Evolutionary conservation across 2,113 vertebrate genomes (phyloP), one percentile per base, ranked within the genome.

Genomic region (Periophthalmus modestus): DNA sequence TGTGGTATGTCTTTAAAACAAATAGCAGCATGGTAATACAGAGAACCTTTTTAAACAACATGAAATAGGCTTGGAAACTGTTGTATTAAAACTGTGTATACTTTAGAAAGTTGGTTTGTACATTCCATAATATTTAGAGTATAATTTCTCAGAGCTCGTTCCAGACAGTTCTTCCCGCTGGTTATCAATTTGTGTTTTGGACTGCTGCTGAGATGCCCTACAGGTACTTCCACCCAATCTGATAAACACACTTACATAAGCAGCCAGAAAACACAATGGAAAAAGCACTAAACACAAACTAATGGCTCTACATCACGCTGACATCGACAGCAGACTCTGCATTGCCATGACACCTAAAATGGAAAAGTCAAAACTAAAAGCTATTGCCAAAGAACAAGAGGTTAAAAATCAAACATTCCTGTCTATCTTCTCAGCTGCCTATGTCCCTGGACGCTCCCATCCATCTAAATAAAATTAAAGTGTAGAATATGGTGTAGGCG

Each of bases 381-480:
- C 21, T 16, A 66, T 28, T 34, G 54, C 39, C 61, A 68, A 65
- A 73, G 18, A 55, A 46, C 34, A 24, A 61, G 39, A 65, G 61
- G 19, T 43, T 28, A 55, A 43, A 72, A 11, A 23, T 73, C 71
- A 69, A 67, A 67, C 74, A 84, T 65, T 70, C 39, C 79, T 68
- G 71, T 75, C 76, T 63, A 62, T 74, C 73, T 75, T 66, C 46
- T 12, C 71, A 36, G 16, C 62, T 66, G 70, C 59, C 33, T 66
- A 4, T 74, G 69, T 87, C 85, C 86, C 79, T 69, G 77, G 75
- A 72, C 57, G 34, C 66, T 33, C 62, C 80, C 23, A 39, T 85
- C 74, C 82, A 78, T 73, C 71, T 76, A 83, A 86, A 88, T 86
- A 85, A 87, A 73, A 86, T n/a, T 73, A 77, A 78, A 71, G 77